A percentile compares a stretch with the other conserved stretches of the same genome.
Conservation (phyloP, 2,797 vertebrate species). For the Pseudomugil tenellus region DNA sequence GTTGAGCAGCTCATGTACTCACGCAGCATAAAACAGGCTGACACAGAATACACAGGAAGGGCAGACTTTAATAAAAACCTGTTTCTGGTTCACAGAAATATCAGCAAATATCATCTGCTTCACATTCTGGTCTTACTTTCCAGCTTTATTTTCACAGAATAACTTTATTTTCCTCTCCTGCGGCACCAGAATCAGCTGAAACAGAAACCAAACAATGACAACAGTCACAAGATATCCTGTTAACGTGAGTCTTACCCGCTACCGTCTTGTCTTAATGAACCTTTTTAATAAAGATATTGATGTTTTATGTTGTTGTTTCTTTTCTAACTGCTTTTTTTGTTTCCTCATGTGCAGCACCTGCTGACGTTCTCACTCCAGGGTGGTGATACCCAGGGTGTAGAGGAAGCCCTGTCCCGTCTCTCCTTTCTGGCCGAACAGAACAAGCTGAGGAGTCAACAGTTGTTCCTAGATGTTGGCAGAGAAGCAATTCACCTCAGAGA, state of each 20-base stretch:
- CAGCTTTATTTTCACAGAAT: background rate
- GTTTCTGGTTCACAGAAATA: background rate
- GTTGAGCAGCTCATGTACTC: conserved; percentile 49
- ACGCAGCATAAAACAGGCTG: conserved; percentile 2
- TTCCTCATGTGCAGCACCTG: conserved; percentile 73
- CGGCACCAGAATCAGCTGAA: conserved; percentile 8
- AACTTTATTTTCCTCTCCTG: conserved; percentile 4
- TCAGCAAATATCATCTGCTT: background rate
- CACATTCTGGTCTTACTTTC: conserved; percentile 1
- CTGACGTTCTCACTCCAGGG: conserved; percentile 86
- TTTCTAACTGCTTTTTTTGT: background rate
- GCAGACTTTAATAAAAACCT: conserved; percentile 15
- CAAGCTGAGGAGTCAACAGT: conserved; percentile 87
- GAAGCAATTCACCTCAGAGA: conserved; percentile 69
- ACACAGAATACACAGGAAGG: conserved; percentile 12
- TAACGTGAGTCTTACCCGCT: conserved; percentile 78
- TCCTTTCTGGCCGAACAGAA: conserved; percentile 81
- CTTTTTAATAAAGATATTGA: too few species aligned
- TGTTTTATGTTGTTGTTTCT: background rate
- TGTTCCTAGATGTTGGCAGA: conserved; percentile 75
- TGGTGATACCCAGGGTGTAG: conserved; percentile 84
- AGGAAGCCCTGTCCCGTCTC: conserved; percentile 85
- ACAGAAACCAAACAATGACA: conserved; percentile 67
- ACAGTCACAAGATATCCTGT: conserved; percentile 82
- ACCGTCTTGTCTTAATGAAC: background rate